Evolutionary conservation across 1,140 invertebrate species (phyloP), one percentile per base, ranked within the genome.

Genomic region (Drosophila equinoxialis): DNA sequence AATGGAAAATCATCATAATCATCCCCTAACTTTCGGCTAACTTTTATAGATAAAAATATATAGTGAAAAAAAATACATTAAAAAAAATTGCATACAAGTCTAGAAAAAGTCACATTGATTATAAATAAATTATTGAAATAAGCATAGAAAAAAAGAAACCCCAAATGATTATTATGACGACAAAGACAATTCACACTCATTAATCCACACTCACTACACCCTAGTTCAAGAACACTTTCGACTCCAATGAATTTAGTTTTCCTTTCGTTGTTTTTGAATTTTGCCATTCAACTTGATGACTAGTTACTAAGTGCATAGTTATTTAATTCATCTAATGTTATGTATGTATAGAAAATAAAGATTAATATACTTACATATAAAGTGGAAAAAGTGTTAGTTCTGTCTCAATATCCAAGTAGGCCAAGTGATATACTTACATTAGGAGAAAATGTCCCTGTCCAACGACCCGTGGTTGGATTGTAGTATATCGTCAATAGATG

Each of bases 311-410:
- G 76, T 65, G 65, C 74, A 75, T 75, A 78, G 76, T 78, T 78
- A 78, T 78, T 75, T 71, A 78, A 78, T 78, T 78, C 72, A 75
- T 71, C 75, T 75, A 69, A 75, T 75, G 76, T 78, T 78, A 78
- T 78, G 72, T 78, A 78, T 78, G 72, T 78, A 78, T 78, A 78
- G 57, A 65, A 69, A 65, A 48, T 68, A 68, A 65, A 6, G 63
- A 71, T 55, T 64, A 67, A 59, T 37, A 59, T 37, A 59, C 35
- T 37, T 58, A 58, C 26, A 57, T 42, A 63, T 26, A 39, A 48
- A 48, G 6, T 48, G 23, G n/a, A n/a, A 14, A 10, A 0, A 10
- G 10, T 6, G 10, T 20, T 8, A 11, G 37, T 39, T 48, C 17
- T 3, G 3, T 20, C 6, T 48, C 17, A 0, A 2, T 48, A 51